phyloP scores from a whole-genome alignment of 2,797 vertebrate genomes.

The Eulemur rubriventer region DNA sequence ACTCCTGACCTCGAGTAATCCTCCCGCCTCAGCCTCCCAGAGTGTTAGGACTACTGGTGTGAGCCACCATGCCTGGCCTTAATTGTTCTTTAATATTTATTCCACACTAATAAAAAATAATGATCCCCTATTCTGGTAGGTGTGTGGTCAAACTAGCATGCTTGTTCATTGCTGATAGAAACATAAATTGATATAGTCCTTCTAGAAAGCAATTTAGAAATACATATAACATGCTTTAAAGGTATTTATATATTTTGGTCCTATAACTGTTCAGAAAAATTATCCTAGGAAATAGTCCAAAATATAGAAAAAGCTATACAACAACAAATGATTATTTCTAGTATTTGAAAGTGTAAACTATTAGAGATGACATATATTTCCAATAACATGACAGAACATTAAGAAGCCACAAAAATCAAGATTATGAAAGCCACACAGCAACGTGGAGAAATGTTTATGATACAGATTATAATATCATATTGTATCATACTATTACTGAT shows the following conservation, averaged over 20 bases:
- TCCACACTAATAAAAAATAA: conserved; percentile 1
- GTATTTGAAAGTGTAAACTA: background rate
- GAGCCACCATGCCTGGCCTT: no score
- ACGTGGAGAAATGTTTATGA: background rate
- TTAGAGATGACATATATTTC: background rate
- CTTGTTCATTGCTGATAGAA: conserved; percentile 25
- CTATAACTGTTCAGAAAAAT: conserved; percentile 35
- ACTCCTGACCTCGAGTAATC: no score
- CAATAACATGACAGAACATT: background rate
- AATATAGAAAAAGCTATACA: background rate
- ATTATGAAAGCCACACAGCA: background rate
- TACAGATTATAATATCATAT: background rate
- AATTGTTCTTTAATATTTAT: background rate
- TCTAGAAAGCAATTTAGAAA: conserved; percentile 38
- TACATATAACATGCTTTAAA: conserved; percentile 3
- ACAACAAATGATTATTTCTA: background rate
- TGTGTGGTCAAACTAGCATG: background rate
- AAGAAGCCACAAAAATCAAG: background rate
- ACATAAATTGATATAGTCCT: conserved; percentile 35
- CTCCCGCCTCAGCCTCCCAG: no score
- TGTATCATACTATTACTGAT: background rate
- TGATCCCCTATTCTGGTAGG: background rate
- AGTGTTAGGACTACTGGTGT: no score
- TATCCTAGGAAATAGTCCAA: conserved; percentile 14
- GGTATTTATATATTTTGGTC: background rate